Evolutionary conservation across 2,113 vertebrate genomes (phyloP), one percentile per base, ranked within the genome.

Genomic region (Rhinoderma darwinii): DNA sequence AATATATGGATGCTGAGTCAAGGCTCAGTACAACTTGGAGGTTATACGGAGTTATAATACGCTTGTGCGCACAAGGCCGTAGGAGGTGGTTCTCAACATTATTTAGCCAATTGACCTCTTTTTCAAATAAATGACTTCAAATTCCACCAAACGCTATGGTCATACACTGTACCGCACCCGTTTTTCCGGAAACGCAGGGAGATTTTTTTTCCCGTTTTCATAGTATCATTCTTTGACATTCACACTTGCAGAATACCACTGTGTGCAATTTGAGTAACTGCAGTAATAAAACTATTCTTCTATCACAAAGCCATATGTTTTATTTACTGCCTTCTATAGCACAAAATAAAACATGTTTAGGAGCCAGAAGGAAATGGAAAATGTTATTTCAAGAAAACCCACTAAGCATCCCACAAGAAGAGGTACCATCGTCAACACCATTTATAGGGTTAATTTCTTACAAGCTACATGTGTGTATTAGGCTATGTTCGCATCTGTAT

Each of bases 211-310:
- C 10, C 9, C 6, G 11, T 37, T 56, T 63, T 39, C 56, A 17
- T 30, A 39, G 79, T 30, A 82, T 81, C 56, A 81, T 32, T 82
- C 56, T 44, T 82, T 82, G 79, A 82, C 79, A 82, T 82, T 82
- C 79, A 82, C 79, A 82, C 79, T 82, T 39, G 79, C 79, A 82
- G 79, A 66, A 63, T 82, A 82, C 79, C 56, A 27, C 59, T 66
- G 56, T 82, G 79, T 82, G 79, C 56, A 82, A 82, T 82, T 82
- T 82, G 79, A 63, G 25, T 82, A 82, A 82, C 79, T 82, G 79
- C 59, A 82, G 79, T 63, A 82, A 82, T 82, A 82, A 82, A 82
- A 82, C 79, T 82, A 82, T 82, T 82, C 79, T 82, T 82, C 79
- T 82, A 59, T 82, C 79, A 82, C 79, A 44, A 82, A 82, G 78